phyloP scores from a whole-genome alignment of 2,797 vertebrate genomes.

The Staurois parvus region DNA sequence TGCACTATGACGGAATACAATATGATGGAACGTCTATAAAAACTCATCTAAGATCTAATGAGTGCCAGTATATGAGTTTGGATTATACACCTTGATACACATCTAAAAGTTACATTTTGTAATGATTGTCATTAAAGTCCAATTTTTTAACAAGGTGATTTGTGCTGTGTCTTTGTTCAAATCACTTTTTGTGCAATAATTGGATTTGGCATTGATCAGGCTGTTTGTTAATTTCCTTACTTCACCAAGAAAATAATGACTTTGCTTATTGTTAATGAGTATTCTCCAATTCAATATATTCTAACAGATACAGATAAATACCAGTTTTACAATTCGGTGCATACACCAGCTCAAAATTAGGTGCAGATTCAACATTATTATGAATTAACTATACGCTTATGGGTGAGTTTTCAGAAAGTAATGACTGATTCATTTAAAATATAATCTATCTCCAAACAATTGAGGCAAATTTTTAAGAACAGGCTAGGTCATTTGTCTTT shows the following conservation, averaged over 20 bases:
- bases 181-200: slow-evolving; percentile 48
- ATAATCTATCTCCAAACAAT: no score
- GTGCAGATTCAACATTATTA: no score
- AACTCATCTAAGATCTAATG: no score
- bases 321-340: background rate
- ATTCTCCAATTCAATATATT: slow-evolving; percentile 36
- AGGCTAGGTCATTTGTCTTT: no score
- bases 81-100: background rate
- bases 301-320: slow-evolving; percentile 20
- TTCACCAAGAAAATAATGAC: slow-evolving; percentile 49
- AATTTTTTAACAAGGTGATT: slow-evolving; percentile 24
- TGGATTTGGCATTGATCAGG: slow-evolving; percentile 56
- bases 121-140: background rate
- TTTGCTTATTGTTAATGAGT: slow-evolving; percentile 47
- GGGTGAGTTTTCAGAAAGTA: no score
- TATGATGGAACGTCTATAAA: no score
- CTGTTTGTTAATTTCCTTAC: slow-evolving; percentile 54
- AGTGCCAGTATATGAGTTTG: background rate
- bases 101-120: background rate
- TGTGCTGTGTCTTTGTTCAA: slow-evolving; percentile 3
- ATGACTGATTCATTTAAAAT: no score
- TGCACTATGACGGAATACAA: no score
- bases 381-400: no score
- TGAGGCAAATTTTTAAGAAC: no score
- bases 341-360: slow-evolving; percentile 1